Evolutionary conservation across 1,140 invertebrate genomes (phyloP), one percentile per base, ranked within the genome.

Genomic region (Planococcus citri): DNA sequence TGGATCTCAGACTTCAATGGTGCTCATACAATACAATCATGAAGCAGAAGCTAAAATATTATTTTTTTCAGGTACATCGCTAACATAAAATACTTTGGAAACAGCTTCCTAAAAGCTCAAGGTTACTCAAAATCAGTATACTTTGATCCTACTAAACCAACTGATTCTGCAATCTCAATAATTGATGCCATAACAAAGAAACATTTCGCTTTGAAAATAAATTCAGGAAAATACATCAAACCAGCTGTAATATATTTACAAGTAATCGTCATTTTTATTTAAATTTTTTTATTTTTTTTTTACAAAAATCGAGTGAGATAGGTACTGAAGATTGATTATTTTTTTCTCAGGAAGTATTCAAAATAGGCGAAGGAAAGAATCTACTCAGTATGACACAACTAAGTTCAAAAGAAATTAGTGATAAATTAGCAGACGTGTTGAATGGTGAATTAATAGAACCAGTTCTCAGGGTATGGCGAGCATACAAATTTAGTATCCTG

Each of bases 391-490:
- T 84, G 75, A 81, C 77, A 1, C 78, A 69, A 33, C 72, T 73
- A 17, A 71, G 70, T 17, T 72, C 72, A n/a, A 82, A 84, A 75
- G 85, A 87, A 72, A 78, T 91, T 0, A 88, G 87, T n/a, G 84
- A 87, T 74, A 85, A 85, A 76, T 74, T 91, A 24, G 88, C 87
- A 21, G 87, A 91, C 72, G 86, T 86, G 0, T 82, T 92, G 21
- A 91, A 91, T 78, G 79, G 89, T 73, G 88, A 90, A 77, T 82
- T 91, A 21, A 87, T 91, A 37, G 87, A 88, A 74, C 88, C 88
- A 0, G 81, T 90, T 21, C 82, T 89, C 6, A 83, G 87, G 75
- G 87, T 82, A 73, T 77, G 75, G 73, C 64, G 89, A 69, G 89
- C 88, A 4, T 90, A 89, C 76, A 83, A 86, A 74, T 90, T 87